phyloP scores from a whole-genome alignment of 2,797 vertebrate genomes.

The Enteromius thamalakanensis region DNA sequence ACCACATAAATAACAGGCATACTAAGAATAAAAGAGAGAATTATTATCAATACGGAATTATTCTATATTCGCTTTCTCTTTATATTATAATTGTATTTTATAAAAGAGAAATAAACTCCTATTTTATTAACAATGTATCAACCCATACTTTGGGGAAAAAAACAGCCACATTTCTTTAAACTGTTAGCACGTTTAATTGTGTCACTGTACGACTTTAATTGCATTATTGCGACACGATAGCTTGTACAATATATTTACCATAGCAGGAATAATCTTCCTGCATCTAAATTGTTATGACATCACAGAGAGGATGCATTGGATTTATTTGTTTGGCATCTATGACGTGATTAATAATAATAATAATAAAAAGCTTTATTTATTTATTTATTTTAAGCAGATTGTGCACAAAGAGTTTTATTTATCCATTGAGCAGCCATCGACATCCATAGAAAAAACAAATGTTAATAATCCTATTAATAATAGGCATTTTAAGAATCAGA shows the following conservation, averaged over 20 bases:
- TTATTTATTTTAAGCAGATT: not conserved
- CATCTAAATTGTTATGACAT: not conserved
- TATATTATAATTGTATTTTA: not conserved
- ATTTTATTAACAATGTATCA: not conserved
- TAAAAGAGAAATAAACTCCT: not conserved
- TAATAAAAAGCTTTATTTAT: not conserved
- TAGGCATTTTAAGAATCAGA: not conserved
- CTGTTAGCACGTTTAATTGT: not conserved
- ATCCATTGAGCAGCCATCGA: not conserved
- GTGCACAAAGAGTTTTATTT: not conserved
- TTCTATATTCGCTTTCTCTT: not conserved
- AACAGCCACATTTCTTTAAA: not conserved
- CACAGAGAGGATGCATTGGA: not conserved
- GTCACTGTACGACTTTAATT: not conserved
- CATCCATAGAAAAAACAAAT: not conserved
- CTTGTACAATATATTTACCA: not conserved
- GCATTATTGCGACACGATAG: constrained; percentile 16
- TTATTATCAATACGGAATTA: not conserved
- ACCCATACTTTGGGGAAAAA: not conserved
- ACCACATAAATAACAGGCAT: no score
- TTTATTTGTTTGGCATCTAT: not conserved
- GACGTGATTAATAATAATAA: not conserved
- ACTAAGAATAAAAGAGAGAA: not conserved
- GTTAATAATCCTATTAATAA: not conserved
- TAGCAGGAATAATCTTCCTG: not conserved